phyloP scores from a whole-genome alignment of 2,888 invertebrate genomes.

The Corbicula japonica region DNA sequence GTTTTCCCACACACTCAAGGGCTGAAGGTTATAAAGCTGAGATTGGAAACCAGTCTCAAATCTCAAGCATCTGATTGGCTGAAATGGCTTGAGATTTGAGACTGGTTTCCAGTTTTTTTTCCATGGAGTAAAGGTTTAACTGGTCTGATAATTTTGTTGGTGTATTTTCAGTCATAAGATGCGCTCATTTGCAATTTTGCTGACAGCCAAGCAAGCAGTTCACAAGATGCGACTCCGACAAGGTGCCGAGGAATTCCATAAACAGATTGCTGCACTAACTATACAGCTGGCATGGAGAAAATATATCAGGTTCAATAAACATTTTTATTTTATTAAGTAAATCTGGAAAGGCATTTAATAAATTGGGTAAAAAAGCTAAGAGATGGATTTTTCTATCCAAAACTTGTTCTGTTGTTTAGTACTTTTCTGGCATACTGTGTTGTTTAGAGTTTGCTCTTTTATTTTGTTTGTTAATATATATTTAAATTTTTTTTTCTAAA shows the following conservation, averaged over 20 bases:
- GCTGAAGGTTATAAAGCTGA: too few relatives aligned
- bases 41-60: too few relatives aligned
- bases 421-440: neutral
- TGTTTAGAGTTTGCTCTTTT: neutral
- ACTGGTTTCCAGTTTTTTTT: too few relatives aligned
- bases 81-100: too few relatives aligned
- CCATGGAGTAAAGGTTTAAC: too few relatives aligned
- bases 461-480: neutral
- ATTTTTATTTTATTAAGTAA: neutral
- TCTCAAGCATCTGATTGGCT: too few relatives aligned
- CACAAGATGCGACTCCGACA: conserved; percentile 76
- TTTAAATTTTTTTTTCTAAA: neutral
- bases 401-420: neutral
- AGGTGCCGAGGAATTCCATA: conserved; percentile 81
- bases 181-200: conserved; percentile 75
- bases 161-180: conserved; percentile 73
- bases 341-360: neutral
- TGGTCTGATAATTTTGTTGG: too few relatives aligned
- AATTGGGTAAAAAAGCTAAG: neutral
- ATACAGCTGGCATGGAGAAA: conserved; percentile 85
- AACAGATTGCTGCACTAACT: conserved; percentile 83
- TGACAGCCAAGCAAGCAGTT: conserved; percentile 77
- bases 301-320: conserved; percentile 77
- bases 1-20: too few relatives aligned
- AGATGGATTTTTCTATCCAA: neutral